These are phyloP conservation scores for Cotesia vestalis DNA, from an alignment of 1,140 invertebrate species.

Conservation along the genomic window DNA sequence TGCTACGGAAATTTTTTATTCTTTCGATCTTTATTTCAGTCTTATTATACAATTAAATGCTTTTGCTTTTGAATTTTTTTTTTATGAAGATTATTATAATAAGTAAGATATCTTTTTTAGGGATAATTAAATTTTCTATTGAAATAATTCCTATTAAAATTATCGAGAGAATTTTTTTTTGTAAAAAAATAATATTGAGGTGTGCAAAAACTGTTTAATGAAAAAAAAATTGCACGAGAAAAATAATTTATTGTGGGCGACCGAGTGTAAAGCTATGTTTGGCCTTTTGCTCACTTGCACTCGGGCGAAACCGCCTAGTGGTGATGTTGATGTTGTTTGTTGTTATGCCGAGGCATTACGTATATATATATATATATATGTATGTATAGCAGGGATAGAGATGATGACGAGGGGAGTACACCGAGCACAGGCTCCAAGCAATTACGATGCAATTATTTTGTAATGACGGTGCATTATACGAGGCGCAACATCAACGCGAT, in stretches of 20 bases:
- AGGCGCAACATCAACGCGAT: constrained; percentile 26
- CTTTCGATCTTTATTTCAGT: background rate
- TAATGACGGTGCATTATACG: constrained; percentile 37
- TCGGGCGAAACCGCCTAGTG: background rate
- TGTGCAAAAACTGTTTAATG: background rate
- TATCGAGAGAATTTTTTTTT: too few species aligned
- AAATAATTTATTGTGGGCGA: constrained; percentile 8
- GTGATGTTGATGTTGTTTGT: too few species aligned
- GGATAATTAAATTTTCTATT: background rate
- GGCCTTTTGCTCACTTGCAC: constrained; percentile 9
- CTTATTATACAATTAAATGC: too few species aligned
- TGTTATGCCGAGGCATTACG: too few species aligned
- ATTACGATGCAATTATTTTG: constrained; percentile 48
- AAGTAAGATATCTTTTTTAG: too few species aligned
- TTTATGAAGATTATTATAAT: too few species aligned
- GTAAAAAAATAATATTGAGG: background rate
- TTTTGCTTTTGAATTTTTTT: too few species aligned
- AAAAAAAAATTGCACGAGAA: background rate
- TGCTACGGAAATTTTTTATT: constrained; percentile 36
- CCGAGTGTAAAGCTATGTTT: constrained; percentile 11
- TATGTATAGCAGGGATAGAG: too few species aligned
- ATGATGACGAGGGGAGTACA: constrained; percentile 1
- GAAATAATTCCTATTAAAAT: background rate
- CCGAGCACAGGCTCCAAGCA: constrained; percentile 31
- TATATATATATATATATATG: too few species aligned